These are phyloP conservation scores for Probosciger aterrimus DNA, from an alignment of 2,113 vertebrate genomes.

Conservation along the genomic window DNA sequence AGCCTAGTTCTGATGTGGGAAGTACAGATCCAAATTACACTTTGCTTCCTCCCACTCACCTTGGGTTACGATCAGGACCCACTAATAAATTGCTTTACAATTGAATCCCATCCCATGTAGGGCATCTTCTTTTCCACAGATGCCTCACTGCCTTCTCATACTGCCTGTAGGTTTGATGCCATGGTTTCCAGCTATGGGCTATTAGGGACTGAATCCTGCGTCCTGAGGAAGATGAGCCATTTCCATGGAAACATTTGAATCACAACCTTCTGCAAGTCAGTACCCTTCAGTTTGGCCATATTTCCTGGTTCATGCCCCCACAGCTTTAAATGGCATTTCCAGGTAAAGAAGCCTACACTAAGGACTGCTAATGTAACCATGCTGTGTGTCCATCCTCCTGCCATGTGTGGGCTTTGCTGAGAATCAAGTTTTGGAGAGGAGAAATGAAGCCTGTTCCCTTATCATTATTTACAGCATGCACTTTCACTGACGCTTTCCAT, in stretches of 20 bases:
- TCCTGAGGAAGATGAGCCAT: not conserved
- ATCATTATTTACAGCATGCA: not conserved
- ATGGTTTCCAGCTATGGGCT: not conserved
- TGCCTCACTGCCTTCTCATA: not conserved
- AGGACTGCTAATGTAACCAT: not conserved
- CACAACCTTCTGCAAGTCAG: not conserved
- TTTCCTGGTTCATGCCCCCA: not conserved
- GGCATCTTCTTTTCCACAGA: not conserved
- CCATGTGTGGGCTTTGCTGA: not conserved
- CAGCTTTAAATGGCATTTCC: not conserved
- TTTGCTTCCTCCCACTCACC: not conserved
- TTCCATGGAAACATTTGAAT: not conserved
- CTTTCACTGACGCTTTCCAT: not conserved
- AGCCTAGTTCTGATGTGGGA: not conserved
- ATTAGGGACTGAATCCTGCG: not conserved
- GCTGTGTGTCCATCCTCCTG: not conserved
- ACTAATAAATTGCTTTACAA: not conserved
- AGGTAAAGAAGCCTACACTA: not conserved
- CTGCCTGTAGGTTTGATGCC: not conserved
- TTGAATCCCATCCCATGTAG: not conserved
- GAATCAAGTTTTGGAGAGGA: not conserved
- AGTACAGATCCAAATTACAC: not conserved
- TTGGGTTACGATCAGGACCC: not conserved
- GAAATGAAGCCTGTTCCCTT: rapidly evolving
- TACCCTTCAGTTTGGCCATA: not conserved